phyloP scores from a whole-genome alignment of 1,140 invertebrate genomes.

The Lepidostoma basale region DNA sequence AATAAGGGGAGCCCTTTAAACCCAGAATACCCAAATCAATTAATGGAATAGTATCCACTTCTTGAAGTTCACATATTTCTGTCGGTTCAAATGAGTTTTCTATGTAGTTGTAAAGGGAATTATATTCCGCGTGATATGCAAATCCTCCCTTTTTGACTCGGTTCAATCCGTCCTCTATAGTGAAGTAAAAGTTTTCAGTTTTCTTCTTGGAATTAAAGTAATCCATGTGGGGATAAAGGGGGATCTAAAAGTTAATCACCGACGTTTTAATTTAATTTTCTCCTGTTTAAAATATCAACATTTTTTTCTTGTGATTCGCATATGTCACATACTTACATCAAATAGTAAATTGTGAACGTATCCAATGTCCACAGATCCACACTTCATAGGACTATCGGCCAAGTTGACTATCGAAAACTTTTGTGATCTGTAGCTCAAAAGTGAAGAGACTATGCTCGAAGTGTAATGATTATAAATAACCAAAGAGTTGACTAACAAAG shows the following conservation, averaged over 20 bases:
- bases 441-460: constrained; percentile 51
- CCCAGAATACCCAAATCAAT: constrained; percentile 33
- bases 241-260: constrained; percentile 30
- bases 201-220: constrained; percentile 43
- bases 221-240: constrained; percentile 33
- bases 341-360: constrained; percentile 44
- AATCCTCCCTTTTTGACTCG: constrained; percentile 37
- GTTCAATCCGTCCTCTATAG: constrained; percentile 29
- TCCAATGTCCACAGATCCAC: constrained; percentile 40
- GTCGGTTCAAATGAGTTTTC: constrained; percentile 42
- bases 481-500: constrained; percentile 48
- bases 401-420: constrained; percentile 38
- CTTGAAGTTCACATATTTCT: constrained; percentile 43
- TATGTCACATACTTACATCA: constrained; percentile 28
- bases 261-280: not conserved
- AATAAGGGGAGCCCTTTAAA: constrained; percentile 39
- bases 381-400: constrained; percentile 39
- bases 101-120: constrained; percentile 27
- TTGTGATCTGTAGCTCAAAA: constrained; percentile 47
- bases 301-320: too few relatives aligned
- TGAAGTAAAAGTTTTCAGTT: constrained; percentile 38
- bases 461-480: constrained; percentile 53
- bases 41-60: constrained; percentile 36
- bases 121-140: constrained; percentile 41
- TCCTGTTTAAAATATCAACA: not conserved